Percentiles rank a stretch among this genome's conserved stretches.
Conservation (phyloP, 1,140 invertebrate genomes). For the Olivierus martensii region DNA sequence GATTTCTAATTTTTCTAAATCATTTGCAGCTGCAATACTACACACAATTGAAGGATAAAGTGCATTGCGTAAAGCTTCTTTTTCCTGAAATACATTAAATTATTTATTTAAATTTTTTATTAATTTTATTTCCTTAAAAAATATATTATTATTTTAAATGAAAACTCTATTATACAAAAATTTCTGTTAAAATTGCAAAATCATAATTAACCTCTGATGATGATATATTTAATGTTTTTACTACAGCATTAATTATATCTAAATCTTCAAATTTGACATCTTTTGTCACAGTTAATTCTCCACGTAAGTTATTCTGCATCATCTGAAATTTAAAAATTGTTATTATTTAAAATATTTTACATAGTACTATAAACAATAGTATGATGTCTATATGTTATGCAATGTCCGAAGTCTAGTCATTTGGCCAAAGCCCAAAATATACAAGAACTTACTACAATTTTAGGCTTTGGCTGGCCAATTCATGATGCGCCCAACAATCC, state of each 20-base stretch:
- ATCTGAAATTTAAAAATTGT: no score
- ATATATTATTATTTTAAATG: neutral
- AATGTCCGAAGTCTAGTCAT: no score
- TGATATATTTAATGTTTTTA: slow-evolving; percentile 46
- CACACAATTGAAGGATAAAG: slow-evolving; percentile 64
- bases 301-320: slow-evolving; percentile 50
- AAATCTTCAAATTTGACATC: slow-evolving; percentile 34
- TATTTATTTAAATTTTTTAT: neutral
- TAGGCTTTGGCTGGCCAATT: no score
- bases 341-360: no score
- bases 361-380: no score
- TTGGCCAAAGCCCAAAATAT: no score
- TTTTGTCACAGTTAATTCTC: slow-evolving; percentile 21
- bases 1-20: slow-evolving; percentile 38
- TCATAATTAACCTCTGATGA: slow-evolving; percentile 34
- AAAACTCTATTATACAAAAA: no score
- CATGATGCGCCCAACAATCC: no score
- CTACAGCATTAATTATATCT: slow-evolving; percentile 50
- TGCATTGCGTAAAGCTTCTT: slow-evolving; percentile 50
- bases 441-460: no score
- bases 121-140: no score
- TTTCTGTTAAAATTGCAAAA: no score
- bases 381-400: no score
- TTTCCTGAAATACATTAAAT: slow-evolving; percentile 33
- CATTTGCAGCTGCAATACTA: slow-evolving; percentile 49